Percentiles rank a stretch among this genome's conserved stretches.
phyloP scores from a whole-genome alignment of 2,888 invertebrate genomes.

The Thumatha senex region DNA sequence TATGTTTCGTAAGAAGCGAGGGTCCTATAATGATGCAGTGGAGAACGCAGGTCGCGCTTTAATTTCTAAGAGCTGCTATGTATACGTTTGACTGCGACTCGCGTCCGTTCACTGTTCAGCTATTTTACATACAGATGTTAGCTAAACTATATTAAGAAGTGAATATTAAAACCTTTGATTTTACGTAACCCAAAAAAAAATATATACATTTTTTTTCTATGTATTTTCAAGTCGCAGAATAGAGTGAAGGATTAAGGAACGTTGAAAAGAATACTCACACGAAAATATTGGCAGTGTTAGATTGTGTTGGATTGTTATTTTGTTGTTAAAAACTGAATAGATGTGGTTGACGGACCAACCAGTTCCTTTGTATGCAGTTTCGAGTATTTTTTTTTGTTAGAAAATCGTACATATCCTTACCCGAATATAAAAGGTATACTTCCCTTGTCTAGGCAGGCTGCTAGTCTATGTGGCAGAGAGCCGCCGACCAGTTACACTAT shows the following conservation, averaged over 20 bases:
- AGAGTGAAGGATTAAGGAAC: slow-evolving; percentile 77
- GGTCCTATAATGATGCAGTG: slow-evolving; percentile 46
- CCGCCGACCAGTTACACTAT: slow-evolving; percentile 48
- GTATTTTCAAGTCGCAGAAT: slow-evolving; percentile 75
- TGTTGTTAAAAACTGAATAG: slow-evolving; percentile 60
- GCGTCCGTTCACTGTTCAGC: slow-evolving; percentile 56
- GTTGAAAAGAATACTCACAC: slow-evolving; percentile 74
- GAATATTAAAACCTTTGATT: slow-evolving; percentile 68
- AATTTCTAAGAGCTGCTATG: slow-evolving; percentile 36
- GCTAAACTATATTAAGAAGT: slow-evolving; percentile 66
- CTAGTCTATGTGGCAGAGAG: slow-evolving; percentile 56
- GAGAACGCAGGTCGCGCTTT: slow-evolving; percentile 49
- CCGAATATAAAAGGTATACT: slow-evolving; percentile 67
- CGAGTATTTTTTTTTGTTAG: slow-evolving; percentile 52
- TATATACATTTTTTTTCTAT: slow-evolving; percentile 59
- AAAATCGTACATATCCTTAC: slow-evolving; percentile 81
- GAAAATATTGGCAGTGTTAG: slow-evolving; percentile 62
- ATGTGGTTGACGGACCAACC: slow-evolving; percentile 74
- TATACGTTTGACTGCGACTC: slow-evolving; percentile 46
- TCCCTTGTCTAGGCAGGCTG: slow-evolving; percentile 55
- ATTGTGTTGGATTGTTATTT: slow-evolving; percentile 56
- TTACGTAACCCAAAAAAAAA: slow-evolving; percentile 63
- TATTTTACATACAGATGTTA: slow-evolving; percentile 83
- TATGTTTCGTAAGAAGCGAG: slow-evolving; percentile 56
- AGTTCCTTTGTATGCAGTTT: slow-evolving; percentile 53